Evolutionary conservation across 2,113 vertebrate species (phyloP).

Genomic region (Vanacampus margaritifer): DNA sequence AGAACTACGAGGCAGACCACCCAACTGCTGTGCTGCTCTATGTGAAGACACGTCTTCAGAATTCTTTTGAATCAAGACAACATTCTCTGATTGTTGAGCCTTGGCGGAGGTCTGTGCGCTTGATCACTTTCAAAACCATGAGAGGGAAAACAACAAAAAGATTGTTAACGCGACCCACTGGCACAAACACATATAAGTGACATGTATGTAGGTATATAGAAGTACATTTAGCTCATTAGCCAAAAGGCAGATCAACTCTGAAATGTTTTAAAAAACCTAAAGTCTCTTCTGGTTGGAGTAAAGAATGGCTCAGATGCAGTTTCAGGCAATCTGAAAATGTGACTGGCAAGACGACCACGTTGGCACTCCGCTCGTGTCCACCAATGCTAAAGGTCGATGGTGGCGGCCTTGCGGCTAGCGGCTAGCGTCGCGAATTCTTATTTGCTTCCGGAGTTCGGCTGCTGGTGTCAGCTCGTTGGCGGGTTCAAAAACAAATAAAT

Average conservation of each 20-base stretch:
- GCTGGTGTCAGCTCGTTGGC: constrained; percentile 57
- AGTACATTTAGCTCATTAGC: constrained; percentile 25
- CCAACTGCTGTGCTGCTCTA: neutral
- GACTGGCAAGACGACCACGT: neutral
- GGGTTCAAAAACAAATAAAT: constrained; percentile 34
- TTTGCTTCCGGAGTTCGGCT: constrained; percentile 32
- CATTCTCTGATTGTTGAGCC: neutral
- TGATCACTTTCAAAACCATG: constrained; percentile 3
- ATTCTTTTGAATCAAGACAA: neutral
- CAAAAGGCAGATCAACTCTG: constrained; percentile 67
- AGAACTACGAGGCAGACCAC: neutral
- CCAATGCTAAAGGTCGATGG: constrained; percentile 10
- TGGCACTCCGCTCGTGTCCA: neutral
- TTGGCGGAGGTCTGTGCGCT: neutral
- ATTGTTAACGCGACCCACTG: constrained; percentile 67
- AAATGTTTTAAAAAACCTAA: constrained; percentile 54
- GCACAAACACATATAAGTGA: constrained; percentile 62
- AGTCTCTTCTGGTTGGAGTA: constrained; percentile 53
- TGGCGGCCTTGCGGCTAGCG: neutral
- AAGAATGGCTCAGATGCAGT: constrained; percentile 77
- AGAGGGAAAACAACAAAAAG: constrained; percentile 58
- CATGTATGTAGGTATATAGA: constrained; percentile 44
- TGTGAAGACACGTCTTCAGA: neutral
- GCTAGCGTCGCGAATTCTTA: constrained; percentile 21
- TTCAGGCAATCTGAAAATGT: constrained; percentile 53